Evolutionary conservation across 2,888 invertebrate species (phyloP), one percentile per base, ranked within the genome.

Genomic region (Chloroclysta siterata): DNA sequence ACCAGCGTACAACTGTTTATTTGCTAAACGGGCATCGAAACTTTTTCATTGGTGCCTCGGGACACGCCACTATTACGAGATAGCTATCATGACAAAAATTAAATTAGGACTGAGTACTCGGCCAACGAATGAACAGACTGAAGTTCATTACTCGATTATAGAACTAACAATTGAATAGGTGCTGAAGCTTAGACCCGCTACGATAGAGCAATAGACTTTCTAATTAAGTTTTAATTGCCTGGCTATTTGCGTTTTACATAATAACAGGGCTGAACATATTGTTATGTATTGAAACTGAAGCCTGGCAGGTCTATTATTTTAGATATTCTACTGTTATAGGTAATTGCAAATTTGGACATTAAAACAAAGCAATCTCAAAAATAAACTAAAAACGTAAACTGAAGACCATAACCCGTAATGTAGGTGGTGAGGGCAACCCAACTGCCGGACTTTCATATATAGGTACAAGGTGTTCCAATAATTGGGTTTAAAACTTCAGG

Each of bases 1-100:
- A 50, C 60, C 48, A 54, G 50, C 56, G 54, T 69, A 69, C 59
- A 74, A 72, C 73, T 74, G 73, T 77, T 78, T 78, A 72, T 66
- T 70, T 66, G 60, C 65, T 71, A 78, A 83, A 79, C 73, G 72
- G 73, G 73, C 71, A 65, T 72, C 41, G 68, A 75, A 80, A 80
- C 73, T 79, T 84, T 82, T 83, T 81, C 79, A 81, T 83, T 73
- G 77, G 70, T 66, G 72, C 62, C 75, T 63, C 66, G 79, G 76
- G 79, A 77, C 77, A 68, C 59, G 50, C 54, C 59, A 56, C 75
- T 71, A 79, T 80, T 78, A 74, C 70, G 73, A 65, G 66, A 72
- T 73, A 75, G 79, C 75, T 74, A 80, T 82, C 71, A 60, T 60
- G 48, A 54, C 50, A 52, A 60, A 54, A 52, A 59, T 52, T 59